These are phyloP conservation scores for Brachypteracias leptosomus DNA, from an alignment of 2,113 vertebrate species.

Conservation along the genomic window DNA sequence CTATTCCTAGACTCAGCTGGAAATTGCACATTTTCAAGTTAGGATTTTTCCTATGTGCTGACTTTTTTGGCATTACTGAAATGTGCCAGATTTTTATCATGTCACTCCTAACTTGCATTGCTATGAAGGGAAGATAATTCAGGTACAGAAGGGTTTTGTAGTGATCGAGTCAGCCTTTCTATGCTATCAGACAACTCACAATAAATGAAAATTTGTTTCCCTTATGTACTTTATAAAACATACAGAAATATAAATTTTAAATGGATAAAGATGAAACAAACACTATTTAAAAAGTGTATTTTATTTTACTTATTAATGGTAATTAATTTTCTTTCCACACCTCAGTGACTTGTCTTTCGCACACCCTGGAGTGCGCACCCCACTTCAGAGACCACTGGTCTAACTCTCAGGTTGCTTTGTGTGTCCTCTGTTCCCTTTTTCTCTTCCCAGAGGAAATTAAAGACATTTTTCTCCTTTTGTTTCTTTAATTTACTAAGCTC, in stretches of 20 bases:
- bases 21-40: not conserved
- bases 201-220: not conserved
- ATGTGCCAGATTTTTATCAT: not conserved
- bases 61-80: not conserved
- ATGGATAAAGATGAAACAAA: not conserved
- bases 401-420: fast-evolving
- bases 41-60: not conserved
- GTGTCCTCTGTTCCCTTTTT: not conserved
- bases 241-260: not conserved
- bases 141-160: not conserved
- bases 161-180: not conserved
- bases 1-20: not conserved
- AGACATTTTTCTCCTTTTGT: not conserved
- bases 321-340: not conserved
- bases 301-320: too few species aligned
- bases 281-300: not conserved
- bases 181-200: not conserved
- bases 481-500: not conserved
- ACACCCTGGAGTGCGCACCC: not conserved
- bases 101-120: not conserved
- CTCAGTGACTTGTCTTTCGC: not conserved
- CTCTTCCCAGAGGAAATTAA: not conserved
- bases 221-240: not conserved
- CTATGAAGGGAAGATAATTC: not conserved
- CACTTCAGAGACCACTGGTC: not conserved